These are phyloP conservation scores for Isotomurus palustris DNA, from an alignment of 2,888 invertebrate species.

Conservation along the genomic window DNA sequence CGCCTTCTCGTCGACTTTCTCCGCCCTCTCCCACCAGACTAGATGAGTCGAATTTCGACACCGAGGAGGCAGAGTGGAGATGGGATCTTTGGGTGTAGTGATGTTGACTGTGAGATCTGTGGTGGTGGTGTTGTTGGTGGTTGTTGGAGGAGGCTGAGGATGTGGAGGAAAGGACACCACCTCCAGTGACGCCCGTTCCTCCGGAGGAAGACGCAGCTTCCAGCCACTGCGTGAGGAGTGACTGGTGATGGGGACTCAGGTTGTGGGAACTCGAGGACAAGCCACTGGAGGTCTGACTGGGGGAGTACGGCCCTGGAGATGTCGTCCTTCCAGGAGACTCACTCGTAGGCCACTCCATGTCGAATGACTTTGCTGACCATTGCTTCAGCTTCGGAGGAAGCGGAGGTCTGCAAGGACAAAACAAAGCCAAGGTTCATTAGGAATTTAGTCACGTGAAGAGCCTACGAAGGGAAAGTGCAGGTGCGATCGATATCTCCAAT, in stretches of 20 bases:
- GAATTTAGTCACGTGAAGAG: no score
- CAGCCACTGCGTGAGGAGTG: constrained; percentile 41
- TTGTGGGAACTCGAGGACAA: constrained; percentile 6
- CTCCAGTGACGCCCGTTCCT: not conserved
- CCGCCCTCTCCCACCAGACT: not conserved
- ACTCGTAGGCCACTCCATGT: constrained; percentile 31
- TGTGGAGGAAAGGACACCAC: constrained; percentile 5
- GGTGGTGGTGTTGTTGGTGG: constrained; percentile 9
- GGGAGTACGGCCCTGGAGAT: constrained; percentile 18
- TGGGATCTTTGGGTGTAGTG: constrained; percentile 16
- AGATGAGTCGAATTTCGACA: not conserved
- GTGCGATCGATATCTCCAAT: no score
- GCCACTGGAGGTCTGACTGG: no score
- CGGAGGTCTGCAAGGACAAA: constrained; percentile 35
- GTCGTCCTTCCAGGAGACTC: constrained; percentile 23
- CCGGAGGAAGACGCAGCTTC: constrained; percentile 35
- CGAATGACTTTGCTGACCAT: constrained; percentile 42
- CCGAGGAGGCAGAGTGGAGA: constrained; percentile 17
- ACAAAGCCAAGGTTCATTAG: no score
- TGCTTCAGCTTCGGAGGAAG: constrained; percentile 44
- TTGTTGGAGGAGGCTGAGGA: constrained; percentile 11
- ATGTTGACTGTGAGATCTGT: constrained; percentile 12
- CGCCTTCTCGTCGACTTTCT: no score
- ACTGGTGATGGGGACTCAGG: not conserved
- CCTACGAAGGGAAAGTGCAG: no score